Base-by-base conservation (phyloP, 2,888 invertebrate genomes). In the Eurois occulta region DNA sequence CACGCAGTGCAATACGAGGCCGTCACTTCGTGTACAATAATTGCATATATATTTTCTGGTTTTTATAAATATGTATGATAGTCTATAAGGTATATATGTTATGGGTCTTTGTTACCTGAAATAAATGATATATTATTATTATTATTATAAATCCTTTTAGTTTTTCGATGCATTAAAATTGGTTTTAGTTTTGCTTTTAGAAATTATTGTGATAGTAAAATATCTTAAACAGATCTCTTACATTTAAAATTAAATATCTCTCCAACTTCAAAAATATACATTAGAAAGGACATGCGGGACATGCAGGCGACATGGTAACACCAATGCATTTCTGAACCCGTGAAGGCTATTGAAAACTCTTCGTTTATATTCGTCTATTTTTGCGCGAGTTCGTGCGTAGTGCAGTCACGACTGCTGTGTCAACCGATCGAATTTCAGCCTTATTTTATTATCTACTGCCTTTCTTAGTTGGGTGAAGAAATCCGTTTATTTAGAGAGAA, bases 321-420 rank as follows among this genome's bases (percentile, higher is more conserved):
- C 67, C 69, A 75, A 73, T 78, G 75, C 75, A 84, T 78, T 85
- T 72, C 72, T 64, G 72, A 75, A 68, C 69, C 62, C 58, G 62
- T 58, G 62, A 67, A 81, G 35, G 69, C 72, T 67, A 84, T 81
- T 84, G 78, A 85, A 85, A 85, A 78, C 21, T 72, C 52, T 71
- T 82, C 85, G 74, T 85, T 78, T 81, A 81, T 65, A 85, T 84
- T 85, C 82, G 82, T 78, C 70, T 75, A 78, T 85, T 84, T 84
- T 84, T 85, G 78, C 41, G 66, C 2, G n/a, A 75, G 46, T 11
- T 75, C 84, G 85, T 84, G 84, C 82, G 78, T 78, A 64, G 64
- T 85, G 66, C 75, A 82, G 84, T 84, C 84, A 85, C 84, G 84
- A 38, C 13, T 35, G 75, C 64, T 60, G 41, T 85, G 85, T 82